Evolutionary conservation across 1,140 invertebrate genomes (phyloP).

Genomic region (Matsumurasca onukii): DNA sequence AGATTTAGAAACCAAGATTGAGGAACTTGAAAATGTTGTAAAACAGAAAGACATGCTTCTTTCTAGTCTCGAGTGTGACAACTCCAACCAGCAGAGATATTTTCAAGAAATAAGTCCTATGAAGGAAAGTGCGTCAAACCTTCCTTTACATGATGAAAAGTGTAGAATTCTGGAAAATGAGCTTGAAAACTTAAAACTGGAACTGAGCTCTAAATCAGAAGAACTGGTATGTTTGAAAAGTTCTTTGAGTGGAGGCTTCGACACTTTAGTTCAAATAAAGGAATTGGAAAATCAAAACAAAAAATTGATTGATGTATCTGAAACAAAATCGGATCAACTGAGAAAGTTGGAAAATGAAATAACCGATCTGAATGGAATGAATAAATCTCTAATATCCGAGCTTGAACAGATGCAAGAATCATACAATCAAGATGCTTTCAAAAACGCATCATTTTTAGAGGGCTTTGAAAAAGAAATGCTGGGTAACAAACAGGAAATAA

Average conservation of each 20-base stretch:
- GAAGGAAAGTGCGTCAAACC: too few species aligned
- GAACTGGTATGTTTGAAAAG: constrained; percentile 43
- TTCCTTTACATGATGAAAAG: too few species aligned
- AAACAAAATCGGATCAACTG: constrained; percentile 14
- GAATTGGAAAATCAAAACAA: constrained; percentile 35
- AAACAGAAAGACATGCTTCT: constrained; percentile 45
- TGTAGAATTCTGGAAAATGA: not conserved
- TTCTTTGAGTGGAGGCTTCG: constrained; percentile 7
- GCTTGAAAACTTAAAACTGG: constrained; percentile 26
- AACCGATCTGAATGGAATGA: constrained; percentile 3
- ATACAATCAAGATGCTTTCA: constrained; percentile 33
- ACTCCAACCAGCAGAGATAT: constrained; percentile 2
- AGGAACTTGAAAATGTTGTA: constrained; percentile 46
- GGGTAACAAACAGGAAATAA: constrained; percentile 36
- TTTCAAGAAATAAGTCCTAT: not conserved
- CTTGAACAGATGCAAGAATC: constrained; percentile 34
- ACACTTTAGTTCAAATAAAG: constrained; percentile 7
- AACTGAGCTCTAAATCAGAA: constrained; percentile 47
- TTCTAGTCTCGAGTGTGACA: constrained; percentile 17
- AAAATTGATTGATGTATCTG: constrained; percentile 15
- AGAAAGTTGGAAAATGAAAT: constrained; percentile 13
- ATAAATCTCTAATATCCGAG: constrained; percentile 22
- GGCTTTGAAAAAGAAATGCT: constrained; percentile 35
- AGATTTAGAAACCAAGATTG: constrained; percentile 58
- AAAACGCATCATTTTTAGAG: constrained; percentile 32